phyloP scores from a whole-genome alignment of 1,140 invertebrate species.

The Pseudomyrmex cubaensis region DNA sequence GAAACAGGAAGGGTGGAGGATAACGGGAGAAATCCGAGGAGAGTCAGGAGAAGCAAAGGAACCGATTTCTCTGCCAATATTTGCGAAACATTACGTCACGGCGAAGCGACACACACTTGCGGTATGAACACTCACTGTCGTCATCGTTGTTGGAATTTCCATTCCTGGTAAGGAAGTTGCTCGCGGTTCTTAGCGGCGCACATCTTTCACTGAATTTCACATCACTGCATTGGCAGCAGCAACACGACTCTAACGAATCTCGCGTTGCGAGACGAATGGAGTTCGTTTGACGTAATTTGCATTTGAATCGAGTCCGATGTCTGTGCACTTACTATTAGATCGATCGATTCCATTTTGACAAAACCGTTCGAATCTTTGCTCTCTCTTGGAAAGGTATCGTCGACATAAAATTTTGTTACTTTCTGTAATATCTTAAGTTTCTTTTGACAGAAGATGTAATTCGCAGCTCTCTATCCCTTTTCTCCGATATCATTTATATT shows the following conservation, averaged over 20 bases:
- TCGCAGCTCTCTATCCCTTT: no score
- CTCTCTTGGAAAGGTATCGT: constrained; percentile 5
- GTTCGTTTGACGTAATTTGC: constrained; percentile 60
- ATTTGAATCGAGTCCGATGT: constrained; percentile 47
- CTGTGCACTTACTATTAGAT: constrained; percentile 43
- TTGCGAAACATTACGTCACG: constrained; percentile 74
- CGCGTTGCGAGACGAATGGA: constrained; percentile 42
- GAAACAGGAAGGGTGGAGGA: neutral
- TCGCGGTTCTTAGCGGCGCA: neutral
- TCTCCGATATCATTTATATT: no score
- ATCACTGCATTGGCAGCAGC: no score
- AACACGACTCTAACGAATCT: constrained; percentile 13
- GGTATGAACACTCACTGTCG: constrained; percentile 40
- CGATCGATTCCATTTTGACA: constrained; percentile 25
- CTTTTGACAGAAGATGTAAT: neutral
- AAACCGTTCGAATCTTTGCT: neutral
- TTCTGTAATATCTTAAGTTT: constrained; percentile 21
- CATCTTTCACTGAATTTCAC: constrained; percentile 22
- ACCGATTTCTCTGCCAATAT: constrained; percentile 77
- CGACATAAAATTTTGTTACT: neutral
- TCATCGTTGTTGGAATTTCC: constrained; percentile 1
- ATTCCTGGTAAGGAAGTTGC: neutral
- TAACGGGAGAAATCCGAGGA: constrained; percentile 9
- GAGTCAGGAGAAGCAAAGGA: constrained; percentile 54
- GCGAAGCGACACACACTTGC: constrained; percentile 55